A percentile compares a stretch with the other conserved stretches of the same genome.
phyloP scores from a whole-genome alignment of 2,797 vertebrate genomes.

The Mionectes olivaceus region DNA sequence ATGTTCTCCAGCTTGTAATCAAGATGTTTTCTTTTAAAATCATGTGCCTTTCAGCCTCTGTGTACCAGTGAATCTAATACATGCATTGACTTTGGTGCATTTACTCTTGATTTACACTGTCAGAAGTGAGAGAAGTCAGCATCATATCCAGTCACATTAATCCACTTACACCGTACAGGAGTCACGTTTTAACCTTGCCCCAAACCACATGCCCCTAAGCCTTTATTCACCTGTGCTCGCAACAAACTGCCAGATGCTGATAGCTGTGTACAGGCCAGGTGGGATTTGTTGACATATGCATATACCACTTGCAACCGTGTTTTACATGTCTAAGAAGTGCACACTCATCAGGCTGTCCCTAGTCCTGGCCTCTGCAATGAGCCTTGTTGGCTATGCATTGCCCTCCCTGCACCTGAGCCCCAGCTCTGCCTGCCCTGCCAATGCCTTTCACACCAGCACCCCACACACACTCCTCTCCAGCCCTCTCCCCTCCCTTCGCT shows the following conservation, averaged over 20 bases:
- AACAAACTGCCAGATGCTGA: constrained; percentile 48
- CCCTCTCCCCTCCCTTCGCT: background rate
- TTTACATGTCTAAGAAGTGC: background rate
- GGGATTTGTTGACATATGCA: constrained; percentile 49
- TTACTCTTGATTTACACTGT: constrained; percentile 36
- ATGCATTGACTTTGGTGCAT: constrained; percentile 14
- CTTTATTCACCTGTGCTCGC: constrained; percentile 37
- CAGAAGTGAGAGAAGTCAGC: background rate
- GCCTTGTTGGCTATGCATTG: background rate
- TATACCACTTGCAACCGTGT: background rate
- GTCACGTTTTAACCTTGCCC: constrained; percentile 44
- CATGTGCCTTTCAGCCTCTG: background rate
- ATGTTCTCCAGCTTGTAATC: constrained; percentile 15
- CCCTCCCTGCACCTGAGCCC: background rate
- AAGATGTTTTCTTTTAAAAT: constrained; percentile 1
- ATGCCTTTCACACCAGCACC: fast-evolving
- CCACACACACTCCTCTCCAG: background rate
- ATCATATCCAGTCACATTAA: constrained; percentile 36
- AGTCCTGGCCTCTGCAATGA: background rate
- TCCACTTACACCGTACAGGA: background rate
- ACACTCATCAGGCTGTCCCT: background rate
- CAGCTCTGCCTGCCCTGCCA: background rate
- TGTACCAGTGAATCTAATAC: background rate
- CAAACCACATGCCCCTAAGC: constrained; percentile 1
- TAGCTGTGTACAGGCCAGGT: constrained; percentile 6